Conservation (phyloP, 1,140 invertebrate species). For the Caerostris darwini region DNA sequence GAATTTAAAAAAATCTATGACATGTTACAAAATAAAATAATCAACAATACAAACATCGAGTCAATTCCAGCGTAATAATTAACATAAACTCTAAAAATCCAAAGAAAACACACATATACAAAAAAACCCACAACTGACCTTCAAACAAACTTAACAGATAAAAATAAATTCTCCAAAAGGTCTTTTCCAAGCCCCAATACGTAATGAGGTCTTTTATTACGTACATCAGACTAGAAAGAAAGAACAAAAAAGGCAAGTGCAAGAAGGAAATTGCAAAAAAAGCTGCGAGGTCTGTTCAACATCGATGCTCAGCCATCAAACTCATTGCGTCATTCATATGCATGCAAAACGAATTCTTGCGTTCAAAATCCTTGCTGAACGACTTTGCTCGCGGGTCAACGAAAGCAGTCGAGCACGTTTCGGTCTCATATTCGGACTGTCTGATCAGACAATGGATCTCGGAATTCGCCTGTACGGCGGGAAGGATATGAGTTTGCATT, state of each 20-base stretch:
- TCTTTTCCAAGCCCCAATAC: neutral
- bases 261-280: neutral
- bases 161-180: neutral
- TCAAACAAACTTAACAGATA: neutral
- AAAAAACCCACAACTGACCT: slow-evolving; percentile 18
- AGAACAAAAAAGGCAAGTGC: neutral
- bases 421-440: neutral
- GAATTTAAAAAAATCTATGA: too few relatives aligned
- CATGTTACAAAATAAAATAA: neutral
- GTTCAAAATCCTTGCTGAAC: slow-evolving; percentile 5
- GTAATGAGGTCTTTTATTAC: neutral
- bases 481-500: neutral
- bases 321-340: neutral
- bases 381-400: neutral
- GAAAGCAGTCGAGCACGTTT: slow-evolving; percentile 29
- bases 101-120: neutral
- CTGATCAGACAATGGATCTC: slow-evolving; percentile 22
- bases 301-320: neutral
- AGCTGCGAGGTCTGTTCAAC: slow-evolving; percentile 12
- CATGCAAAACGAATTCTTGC: neutral
- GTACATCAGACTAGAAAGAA: neutral
- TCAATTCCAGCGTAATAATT: neutral
- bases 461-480: neutral
- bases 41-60: neutral
- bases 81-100: neutral